Conservation (phyloP, 2,888 invertebrate species). For the Rapana venosa region DNA sequence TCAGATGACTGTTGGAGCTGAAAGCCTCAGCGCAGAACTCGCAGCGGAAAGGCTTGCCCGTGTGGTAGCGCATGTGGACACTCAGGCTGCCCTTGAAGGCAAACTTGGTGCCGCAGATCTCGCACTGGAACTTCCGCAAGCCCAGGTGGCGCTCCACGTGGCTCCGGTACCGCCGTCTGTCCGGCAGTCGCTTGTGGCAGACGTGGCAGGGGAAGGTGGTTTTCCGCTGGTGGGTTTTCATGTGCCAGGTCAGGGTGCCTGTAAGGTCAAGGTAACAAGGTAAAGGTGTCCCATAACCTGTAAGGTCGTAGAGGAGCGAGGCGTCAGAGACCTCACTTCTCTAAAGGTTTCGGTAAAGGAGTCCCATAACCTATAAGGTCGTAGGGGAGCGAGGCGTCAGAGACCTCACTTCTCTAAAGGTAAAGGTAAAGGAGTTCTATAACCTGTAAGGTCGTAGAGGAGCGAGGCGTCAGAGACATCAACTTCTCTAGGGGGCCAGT, state of each 20-base stretch:
- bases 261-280: conserved; percentile 45
- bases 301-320: no score
- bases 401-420: no score
- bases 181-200: conserved; percentile 48
- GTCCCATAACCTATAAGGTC: no score
- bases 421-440: no score
- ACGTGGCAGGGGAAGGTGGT: conserved; percentile 50
- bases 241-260: conserved; percentile 45
- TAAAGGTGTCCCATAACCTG: no score
- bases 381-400: no score
- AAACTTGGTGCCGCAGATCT: conserved; percentile 50
- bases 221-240: conserved; percentile 48
- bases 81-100: conserved; percentile 46
- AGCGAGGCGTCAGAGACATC: no score
- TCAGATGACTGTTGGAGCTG: conserved; percentile 32
- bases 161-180: conserved; percentile 43
- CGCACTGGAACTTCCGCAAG: conserved; percentile 46
- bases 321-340: no score
- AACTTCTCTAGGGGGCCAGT: no score
- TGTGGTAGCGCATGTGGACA: conserved; percentile 49
- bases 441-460: no score
- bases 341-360: no score
- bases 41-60: conserved; percentile 50
- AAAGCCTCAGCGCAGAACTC: conserved; percentile 51
- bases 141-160: conserved; percentile 50